A percentile compares a stretch with the other conserved stretches of the same genome.
Conservation (phyloP, 2,888 invertebrate genomes). For the Eristalis tenax region DNA sequence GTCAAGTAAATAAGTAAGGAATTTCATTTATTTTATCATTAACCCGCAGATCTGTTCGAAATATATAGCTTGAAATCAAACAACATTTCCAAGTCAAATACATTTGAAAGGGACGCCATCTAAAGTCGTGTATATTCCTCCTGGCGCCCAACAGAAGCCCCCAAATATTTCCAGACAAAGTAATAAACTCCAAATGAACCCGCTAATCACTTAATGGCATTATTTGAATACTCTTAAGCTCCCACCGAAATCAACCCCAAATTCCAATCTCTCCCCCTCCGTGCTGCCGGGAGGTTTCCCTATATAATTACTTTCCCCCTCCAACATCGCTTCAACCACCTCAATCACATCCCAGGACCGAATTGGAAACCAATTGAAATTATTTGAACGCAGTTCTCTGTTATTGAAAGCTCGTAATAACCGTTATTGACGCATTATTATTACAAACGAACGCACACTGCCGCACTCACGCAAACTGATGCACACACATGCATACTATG, state of each 20-base stretch:
- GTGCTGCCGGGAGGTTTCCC: constrained; percentile 35
- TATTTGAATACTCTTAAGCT: constrained; percentile 24
- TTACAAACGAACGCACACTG: constrained; percentile 37
- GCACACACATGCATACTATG: background rate
- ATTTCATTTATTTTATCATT: too few relatives aligned
- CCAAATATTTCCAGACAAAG: background rate
- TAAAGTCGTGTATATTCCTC: too few relatives aligned
- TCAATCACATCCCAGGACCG: background rate
- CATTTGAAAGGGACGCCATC: too few relatives aligned
- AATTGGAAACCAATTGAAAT: constrained; percentile 68
- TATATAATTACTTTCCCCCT: constrained; percentile 42
- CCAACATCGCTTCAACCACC: background rate
- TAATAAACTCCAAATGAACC: constrained; percentile 30
- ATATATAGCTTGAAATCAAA: too few relatives aligned
- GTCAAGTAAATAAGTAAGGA: too few relatives aligned
- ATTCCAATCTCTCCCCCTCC: background rate
- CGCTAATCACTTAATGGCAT: constrained; percentile 44
- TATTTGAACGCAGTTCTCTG: constrained; percentile 63
- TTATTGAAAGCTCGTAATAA: constrained; percentile 68
- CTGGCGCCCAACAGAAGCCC: background rate
- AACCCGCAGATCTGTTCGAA: too few relatives aligned
- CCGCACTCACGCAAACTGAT: background rate
- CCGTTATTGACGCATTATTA: constrained; percentile 71
- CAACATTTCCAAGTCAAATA: too few relatives aligned
- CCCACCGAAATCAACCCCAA: constrained; percentile 1